A percentile compares a stretch with the other conserved stretches of the same genome.
Evolutionary conservation across 1,140 invertebrate species (phyloP).

Genomic region (Planococcus citri): DNA sequence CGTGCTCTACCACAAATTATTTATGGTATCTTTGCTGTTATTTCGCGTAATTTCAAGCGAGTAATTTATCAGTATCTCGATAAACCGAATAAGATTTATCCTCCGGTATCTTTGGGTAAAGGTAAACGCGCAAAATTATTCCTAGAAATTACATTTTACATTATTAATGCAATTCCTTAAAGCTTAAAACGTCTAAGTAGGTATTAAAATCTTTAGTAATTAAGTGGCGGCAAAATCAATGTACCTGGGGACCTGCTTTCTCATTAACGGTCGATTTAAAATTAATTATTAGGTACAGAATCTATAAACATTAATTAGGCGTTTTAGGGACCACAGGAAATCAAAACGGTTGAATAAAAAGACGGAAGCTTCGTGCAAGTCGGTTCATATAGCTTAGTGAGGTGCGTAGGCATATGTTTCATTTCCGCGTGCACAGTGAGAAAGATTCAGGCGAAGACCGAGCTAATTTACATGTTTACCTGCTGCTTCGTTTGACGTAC

Average conservation of each 20-base stretch:
- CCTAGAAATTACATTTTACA: constrained; percentile 5
- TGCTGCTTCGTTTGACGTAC: too few species aligned
- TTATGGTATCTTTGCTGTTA: too few species aligned
- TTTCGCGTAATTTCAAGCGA: too few species aligned
- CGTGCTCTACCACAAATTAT: too few species aligned
- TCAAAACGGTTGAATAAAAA: too few species aligned
- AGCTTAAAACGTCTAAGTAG: constrained; percentile 13
- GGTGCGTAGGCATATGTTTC: too few species aligned
- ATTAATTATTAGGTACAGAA: constrained; percentile 5
- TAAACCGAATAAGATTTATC: constrained; percentile 3
- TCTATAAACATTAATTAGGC: constrained; percentile 2
- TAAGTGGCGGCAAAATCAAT: neutral
- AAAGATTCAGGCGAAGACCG: too few species aligned
- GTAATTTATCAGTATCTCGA: neutral
- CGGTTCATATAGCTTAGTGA: too few species aligned
- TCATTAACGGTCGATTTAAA: neutral
- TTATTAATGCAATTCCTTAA: constrained; percentile 3
- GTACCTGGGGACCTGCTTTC: neutral
- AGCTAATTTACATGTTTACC: too few species aligned
- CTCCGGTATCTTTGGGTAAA: neutral
- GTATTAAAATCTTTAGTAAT: constrained; percentile 11
- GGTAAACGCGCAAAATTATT: neutral
- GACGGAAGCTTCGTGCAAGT: too few species aligned
- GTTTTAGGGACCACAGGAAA: neutral
- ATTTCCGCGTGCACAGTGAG: too few species aligned